A percentile compares a stretch with the other conserved stretches of the same genome.
Evolutionary conservation across 2,797 vertebrate genomes (phyloP).

Genomic region (Crenichthys baileyi): DNA sequence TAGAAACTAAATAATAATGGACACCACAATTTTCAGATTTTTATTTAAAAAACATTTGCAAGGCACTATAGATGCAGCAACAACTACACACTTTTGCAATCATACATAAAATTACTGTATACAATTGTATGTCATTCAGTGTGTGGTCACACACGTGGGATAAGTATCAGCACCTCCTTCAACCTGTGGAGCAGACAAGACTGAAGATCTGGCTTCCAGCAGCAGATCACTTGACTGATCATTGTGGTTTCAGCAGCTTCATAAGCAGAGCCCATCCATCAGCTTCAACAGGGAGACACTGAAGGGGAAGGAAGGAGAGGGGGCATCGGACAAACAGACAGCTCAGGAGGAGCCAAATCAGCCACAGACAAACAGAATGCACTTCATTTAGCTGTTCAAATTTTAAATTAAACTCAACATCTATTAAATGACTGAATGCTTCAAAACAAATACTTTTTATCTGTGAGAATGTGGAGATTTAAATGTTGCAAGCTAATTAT

Average conservation of each 20-base stretch:
- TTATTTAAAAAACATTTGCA: neutral
- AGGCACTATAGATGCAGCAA: slow-evolving; percentile 19
- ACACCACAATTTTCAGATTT: neutral
- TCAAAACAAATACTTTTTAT: neutral
- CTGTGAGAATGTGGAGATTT: neutral
- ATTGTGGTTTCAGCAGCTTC: slow-evolving; percentile 80
- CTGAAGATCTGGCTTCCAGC: slow-evolving; percentile 47
- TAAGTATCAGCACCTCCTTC: slow-evolving; percentile 14
- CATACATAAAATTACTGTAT: slow-evolving; percentile 47
- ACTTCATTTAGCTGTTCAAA: slow-evolving; percentile 23
- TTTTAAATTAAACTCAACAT: neutral
- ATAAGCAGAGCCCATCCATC: slow-evolving; percentile 84
- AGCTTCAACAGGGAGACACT: slow-evolving; percentile 74
- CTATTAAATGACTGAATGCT: neutral
- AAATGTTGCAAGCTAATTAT: neutral
- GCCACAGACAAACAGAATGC: slow-evolving; percentile 33
- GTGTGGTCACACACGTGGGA: neutral
- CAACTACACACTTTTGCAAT: slow-evolving; percentile 34
- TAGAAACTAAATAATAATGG: neutral
- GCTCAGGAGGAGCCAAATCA: slow-evolving; percentile 31
- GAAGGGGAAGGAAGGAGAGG: slow-evolving; percentile 52
- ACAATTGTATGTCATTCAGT: neutral
- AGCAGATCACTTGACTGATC: slow-evolving; percentile 82
- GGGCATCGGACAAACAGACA: slow-evolving; percentile 54
- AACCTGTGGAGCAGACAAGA: slow-evolving; percentile 46